A percentile compares a stretch with the other conserved stretches of the same genome.
Conservation (phyloP, 1,140 invertebrate species). For the Brevipalpus yothersi region DNA sequence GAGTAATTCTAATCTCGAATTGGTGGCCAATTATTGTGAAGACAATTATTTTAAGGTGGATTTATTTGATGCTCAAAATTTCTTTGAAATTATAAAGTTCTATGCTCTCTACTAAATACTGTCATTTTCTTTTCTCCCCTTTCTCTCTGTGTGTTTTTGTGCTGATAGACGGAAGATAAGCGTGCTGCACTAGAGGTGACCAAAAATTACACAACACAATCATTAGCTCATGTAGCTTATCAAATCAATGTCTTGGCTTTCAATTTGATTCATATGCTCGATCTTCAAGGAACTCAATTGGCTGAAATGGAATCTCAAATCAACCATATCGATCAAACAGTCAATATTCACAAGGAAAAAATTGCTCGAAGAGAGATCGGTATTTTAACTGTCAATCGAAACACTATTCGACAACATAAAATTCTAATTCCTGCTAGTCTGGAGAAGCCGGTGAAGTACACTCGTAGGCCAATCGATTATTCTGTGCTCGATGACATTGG, state of each 20-base stretch:
- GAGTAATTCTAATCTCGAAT: slow-evolving; percentile 78
- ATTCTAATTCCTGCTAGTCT: slow-evolving; percentile 90
- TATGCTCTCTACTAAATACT: no score
- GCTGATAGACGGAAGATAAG: slow-evolving; percentile 55
- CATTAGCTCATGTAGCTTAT: slow-evolving; percentile 89
- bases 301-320: slow-evolving; percentile 86
- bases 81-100: no score
- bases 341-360: slow-evolving; percentile 96
- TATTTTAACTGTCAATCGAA: slow-evolving; percentile 81
- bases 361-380: slow-evolving; percentile 88
- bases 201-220: slow-evolving; percentile 94
- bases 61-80: background rate
- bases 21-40: slow-evolving; percentile 93
- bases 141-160: slow-evolving; percentile 2
- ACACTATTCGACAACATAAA: slow-evolving; percentile 71
- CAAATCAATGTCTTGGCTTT: slow-evolving; percentile 94
- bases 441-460: slow-evolving; percentile 90
- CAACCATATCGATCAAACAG: slow-evolving; percentile 84
- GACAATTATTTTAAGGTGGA: slow-evolving; percentile 76
- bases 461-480: slow-evolving; percentile 87
- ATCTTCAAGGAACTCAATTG: slow-evolving; percentile 72
- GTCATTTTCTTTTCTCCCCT: background rate
- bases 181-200: slow-evolving; percentile 80
- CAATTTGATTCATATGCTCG: slow-evolving; percentile 81
- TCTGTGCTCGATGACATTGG: slow-evolving; percentile 81